Percentiles rank a stretch among this genome's conserved stretches.
phyloP scores from a whole-genome alignment of 2,888 invertebrate species.

The Erebia aethiops region DNA sequence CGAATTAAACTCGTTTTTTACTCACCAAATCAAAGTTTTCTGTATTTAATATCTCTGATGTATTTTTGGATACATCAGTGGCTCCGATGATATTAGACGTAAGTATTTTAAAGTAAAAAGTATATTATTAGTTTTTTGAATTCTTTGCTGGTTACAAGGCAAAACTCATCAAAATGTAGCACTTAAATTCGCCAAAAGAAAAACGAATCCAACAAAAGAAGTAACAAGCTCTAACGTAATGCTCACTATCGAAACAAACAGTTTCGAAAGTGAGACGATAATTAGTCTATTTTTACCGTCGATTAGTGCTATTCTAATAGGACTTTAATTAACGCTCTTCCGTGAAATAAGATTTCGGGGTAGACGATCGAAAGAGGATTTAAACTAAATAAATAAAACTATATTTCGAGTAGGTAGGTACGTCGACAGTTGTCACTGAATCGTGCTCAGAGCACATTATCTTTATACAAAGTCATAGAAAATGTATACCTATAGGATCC shows the following conservation, averaged over 20 bases:
- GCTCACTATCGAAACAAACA: constrained; percentile 27
- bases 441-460: too few species aligned
- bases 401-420: too few species aligned
- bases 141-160: background rate
- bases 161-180: background rate
- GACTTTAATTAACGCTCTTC: constrained; percentile 60
- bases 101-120: too few species aligned
- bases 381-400: background rate
- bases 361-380: background rate
- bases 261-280: constrained; percentile 60
- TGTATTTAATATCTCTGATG: too few species aligned
- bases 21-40: too few species aligned
- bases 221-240: constrained; percentile 31
- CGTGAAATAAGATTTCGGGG: constrained; percentile 55
- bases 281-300: constrained; percentile 63
- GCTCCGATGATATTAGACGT: too few species aligned
- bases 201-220: constrained; percentile 23
- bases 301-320: constrained; percentile 61
- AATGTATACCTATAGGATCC: too few species aligned
- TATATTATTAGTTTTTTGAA: background rate
- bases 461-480: too few species aligned
- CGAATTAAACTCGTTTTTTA: too few species aligned
- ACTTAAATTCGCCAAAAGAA: background rate
- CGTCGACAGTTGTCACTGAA: too few species aligned
- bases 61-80: background rate